Evolutionary conservation across 1,140 invertebrate genomes (phyloP), one percentile per base, ranked within the genome.

Genomic region (Harpegnathos saltator): DNA sequence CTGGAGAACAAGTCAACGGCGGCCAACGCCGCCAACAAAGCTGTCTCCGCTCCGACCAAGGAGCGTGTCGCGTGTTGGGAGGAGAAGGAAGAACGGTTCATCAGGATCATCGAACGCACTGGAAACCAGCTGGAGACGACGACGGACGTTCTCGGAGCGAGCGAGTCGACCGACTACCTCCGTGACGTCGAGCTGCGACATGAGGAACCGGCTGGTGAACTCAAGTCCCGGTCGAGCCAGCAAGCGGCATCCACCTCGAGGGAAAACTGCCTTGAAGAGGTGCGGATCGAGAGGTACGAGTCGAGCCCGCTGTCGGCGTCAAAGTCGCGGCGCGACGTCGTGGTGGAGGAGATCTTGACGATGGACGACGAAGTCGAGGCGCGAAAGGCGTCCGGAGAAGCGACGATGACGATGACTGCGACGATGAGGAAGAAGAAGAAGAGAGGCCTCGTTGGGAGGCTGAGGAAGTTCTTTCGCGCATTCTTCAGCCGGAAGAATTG

Each of bases 51-150:
- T 0, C 12, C 65, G 1, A 12, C n/a, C 2, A 65, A 87, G 38
- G 71, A 89, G 22, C 69, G 50, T 9, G 83, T 91, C 56, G 77
- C 75, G 1, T 19, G n/a, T n/a, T 89, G 86, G 87, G 91, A 91
- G 17, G 89, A 92, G 44, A 82, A 44, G 0, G 88, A 92, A 14
- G 90, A 91, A 59, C 71, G 84, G 17, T 85, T 91, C 15, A 77
- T 92, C 29, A 73, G 86, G 26, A 89, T 69, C 0, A 91, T 92
- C 68, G 85, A 91, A 3, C 63, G 50, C 5, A 11, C 50, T 22
- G 69, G 17, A 0, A 63, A 69, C 0, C 7, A 14, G 5, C 54
- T 48, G 2, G 26, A 56, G 3, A 77, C 17, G 12, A 77, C 17
- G 12, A 59, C 17, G 44, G 62, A 9, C 26, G 58, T 1, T 12